A percentile compares a stretch with the other conserved stretches of the same genome.
These are phyloP conservation scores for Diarsia rubi DNA, from an alignment of 2,888 invertebrate species.

Conservation along the genomic window DNA sequence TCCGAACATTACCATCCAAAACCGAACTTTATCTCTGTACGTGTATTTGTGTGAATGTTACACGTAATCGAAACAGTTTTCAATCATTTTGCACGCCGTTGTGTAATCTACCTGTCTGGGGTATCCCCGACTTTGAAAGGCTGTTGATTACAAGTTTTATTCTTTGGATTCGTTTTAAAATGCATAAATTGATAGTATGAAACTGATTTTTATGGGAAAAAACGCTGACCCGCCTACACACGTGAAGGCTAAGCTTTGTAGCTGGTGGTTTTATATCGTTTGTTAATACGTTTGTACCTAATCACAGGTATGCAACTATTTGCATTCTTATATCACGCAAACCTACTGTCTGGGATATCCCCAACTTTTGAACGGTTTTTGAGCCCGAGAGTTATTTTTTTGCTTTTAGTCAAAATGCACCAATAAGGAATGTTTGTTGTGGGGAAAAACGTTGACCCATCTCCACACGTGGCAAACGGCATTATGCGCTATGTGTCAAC, in stretches of 20 bases:
- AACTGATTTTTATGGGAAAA: neutral
- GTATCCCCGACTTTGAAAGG: neutral
- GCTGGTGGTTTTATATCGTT: neutral
- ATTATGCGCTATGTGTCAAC: neutral
- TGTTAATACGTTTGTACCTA: neutral
- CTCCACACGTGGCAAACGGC: neutral
- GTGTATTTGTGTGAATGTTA: neutral
- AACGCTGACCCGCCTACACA: neutral
- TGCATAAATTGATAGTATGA: neutral
- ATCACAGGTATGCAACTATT: neutral
- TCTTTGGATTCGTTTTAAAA: neutral
- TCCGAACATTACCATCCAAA: neutral
- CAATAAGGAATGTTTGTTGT: neutral
- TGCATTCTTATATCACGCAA: neutral
- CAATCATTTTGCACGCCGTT: conserved; percentile 1
- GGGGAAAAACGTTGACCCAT: neutral
- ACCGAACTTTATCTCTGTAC: neutral
- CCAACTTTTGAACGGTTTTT: neutral
- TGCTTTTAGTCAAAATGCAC: neutral
- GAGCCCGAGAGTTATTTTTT: neutral
- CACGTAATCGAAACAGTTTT: neutral
- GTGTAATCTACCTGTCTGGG: neutral
- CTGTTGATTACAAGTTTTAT: neutral
- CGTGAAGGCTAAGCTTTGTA: neutral
- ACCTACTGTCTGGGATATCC: neutral